These are phyloP conservation scores for Enteromius unitaeniatus DNA, from an alignment of 2,797 vertebrate species.

Conservation along the genomic window DNA sequence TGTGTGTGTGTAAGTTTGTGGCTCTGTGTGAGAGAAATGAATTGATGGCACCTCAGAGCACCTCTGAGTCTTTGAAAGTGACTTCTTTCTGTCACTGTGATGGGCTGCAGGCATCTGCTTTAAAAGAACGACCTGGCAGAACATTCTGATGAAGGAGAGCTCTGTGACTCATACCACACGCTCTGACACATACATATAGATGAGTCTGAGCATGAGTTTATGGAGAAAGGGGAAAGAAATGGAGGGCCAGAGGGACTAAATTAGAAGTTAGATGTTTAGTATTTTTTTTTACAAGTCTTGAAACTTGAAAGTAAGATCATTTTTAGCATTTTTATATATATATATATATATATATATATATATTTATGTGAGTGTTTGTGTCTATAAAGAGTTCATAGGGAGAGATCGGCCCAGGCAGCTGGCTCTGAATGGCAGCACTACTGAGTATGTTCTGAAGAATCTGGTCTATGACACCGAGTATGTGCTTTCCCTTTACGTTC, in stretches of 20 bases:
- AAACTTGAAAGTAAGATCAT: neutral
- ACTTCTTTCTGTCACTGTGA: conserved; percentile 30
- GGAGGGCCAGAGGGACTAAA: neutral
- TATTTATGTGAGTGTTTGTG: conserved; percentile 24
- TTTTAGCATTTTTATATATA: neutral
- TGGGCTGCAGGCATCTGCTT: conserved; percentile 27
- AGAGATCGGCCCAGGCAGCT: conserved; percentile 85
- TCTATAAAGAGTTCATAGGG: conserved; percentile 80
- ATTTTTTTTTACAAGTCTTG: neutral
- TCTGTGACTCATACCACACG: conserved; percentile 44
- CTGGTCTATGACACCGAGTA: conserved; percentile 87
- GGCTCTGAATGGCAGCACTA: conserved; percentile 80
- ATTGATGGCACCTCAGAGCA: conserved; percentile 47
- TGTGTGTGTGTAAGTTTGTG: neutral
- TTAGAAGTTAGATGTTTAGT: neutral
- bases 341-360: conserved; percentile 9
- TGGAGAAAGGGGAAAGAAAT: conserved; percentile 1
- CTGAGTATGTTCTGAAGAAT: conserved; percentile 77
- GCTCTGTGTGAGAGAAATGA: conserved; percentile 9
- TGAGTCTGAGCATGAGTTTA: conserved; percentile 43
- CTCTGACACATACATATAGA: conserved; percentile 45
- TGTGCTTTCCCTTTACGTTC: conserved; percentile 86
- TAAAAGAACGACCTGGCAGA: conserved; percentile 44
- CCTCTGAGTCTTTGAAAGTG: conserved; percentile 45
- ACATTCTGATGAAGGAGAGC: conserved; percentile 40